Conservation (phyloP, 1,140 invertebrate species). For the Coenobita brevimanus region DNA sequence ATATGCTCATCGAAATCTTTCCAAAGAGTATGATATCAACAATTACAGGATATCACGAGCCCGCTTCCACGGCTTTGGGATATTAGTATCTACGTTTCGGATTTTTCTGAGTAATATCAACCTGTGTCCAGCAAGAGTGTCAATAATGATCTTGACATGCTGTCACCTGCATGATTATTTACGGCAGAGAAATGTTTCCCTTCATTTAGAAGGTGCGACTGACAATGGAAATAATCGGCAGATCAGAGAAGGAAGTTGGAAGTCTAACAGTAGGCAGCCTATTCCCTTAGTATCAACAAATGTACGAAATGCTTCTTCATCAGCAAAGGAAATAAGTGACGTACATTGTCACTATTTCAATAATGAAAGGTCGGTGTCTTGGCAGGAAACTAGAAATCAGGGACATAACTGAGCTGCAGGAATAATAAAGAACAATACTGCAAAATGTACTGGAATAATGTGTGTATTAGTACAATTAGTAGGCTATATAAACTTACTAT, state of each 20-base stretch:
- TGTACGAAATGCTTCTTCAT: background rate
- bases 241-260: background rate
- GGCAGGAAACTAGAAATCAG: too few relatives aligned
- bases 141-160: constrained; percentile 18
- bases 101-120: constrained; percentile 16
- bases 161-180: constrained; percentile 29
- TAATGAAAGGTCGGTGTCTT: background rate
- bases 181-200: background rate
- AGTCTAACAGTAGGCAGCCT: background rate
- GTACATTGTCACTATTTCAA: background rate
- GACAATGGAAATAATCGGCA: background rate
- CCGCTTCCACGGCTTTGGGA: background rate
- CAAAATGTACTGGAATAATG: too few relatives aligned
- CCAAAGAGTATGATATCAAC: background rate
- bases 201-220: background rate
- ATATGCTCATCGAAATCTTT: background rate
- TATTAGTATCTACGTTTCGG: constrained; percentile 14
- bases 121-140: constrained; percentile 22
- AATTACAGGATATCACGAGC: constrained; percentile 24
- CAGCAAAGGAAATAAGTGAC: too few relatives aligned
- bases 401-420: too few relatives aligned
- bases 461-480: too few relatives aligned
- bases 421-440: too few relatives aligned
- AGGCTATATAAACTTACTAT: background rate
- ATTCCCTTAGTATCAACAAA: background rate